Base-by-base conservation (phyloP, 2,888 invertebrate species). In the Mayetiola destructor region DNA sequence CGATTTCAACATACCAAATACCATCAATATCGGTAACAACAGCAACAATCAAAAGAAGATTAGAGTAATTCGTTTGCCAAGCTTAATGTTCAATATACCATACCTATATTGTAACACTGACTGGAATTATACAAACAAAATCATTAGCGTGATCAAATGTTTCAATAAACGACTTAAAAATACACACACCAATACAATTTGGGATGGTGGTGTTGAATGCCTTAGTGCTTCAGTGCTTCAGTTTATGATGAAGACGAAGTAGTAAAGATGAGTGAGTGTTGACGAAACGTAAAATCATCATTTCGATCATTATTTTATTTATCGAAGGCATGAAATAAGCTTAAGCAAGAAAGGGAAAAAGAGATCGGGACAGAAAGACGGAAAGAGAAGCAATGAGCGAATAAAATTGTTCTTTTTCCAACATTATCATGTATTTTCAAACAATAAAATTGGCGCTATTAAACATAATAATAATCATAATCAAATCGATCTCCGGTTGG, bases 371-470 rank as follows among this genome's bases (percentile, higher is more conserved):
- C 10, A 39, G 39, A 12, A 20, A 39, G 18, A 39, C 6, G 6
- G 18, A 39, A 16, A 39, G 10, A 18, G 16, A 39, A 39, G 20
- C 5, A 18, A 20, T 6, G 32, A 6, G 10, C 8, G 32, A 6
- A 32, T 9, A 9, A 32, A 10, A 21, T 23, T n/a, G 27, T 27
- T 48, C 27, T 48, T 27, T 27, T 27, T n/a, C n/a, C n/a, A n/a
- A n/a, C n/a, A n/a, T n/a, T 48, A 48, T 48, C 48, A 48, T 48
- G 48, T 27, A 48, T 27, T n/a, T n/a, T n/a, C n/a, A 27, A 16
- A 48, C 48, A 48, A 27, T 48, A 16, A 48, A 27, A 48, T 48
- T 27, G 48, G n/a, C 48, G 27, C 48, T 48, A 48, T 48, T 48
- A 48, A 48, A 48, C 3, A 27, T 48, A 48, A 48, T 48, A 23